Base-by-base conservation (phyloP, 64 coral and sea anemone species). In the Platygyra sinensis region DNA sequence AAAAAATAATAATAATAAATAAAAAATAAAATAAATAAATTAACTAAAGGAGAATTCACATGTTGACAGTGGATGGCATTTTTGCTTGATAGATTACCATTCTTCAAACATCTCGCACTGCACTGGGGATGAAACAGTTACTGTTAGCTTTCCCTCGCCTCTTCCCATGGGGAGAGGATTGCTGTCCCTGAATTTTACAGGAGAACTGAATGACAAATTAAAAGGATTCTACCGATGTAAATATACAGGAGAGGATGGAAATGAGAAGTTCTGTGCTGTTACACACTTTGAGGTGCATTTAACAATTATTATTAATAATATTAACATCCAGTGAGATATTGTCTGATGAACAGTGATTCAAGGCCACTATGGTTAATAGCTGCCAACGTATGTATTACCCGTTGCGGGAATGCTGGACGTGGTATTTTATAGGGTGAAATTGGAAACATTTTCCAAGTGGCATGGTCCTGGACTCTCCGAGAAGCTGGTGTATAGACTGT, bases 211-310 rank as follows among this genome's bases (percentile, higher is more conserved):
- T 65, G 83, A 98, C 33, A 98, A 95, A 46, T 95, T 98, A 91
- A 98, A 98, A 95, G 96, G 96, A 80, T 98, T 98, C 36, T 98
- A 98, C 93, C 91, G 93, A 69, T 87, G 93, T 87, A 98, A 98
- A 90, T 98, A 98, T 33, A 84, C 89, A 19, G 80, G 60, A 29
- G 91, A 95, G 22, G 83, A 84, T 86, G 96, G 94, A 0, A 89
- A 90, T 39, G 91, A 95, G 36, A 95, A 93, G 28, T 93, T 95
- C 72, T 98, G 96, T 95, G 96, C 96, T 65, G 96, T 95, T 25
- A 98, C 96, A 22, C 96, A 98, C 77, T 98, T 98, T 89, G 96
- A 98, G 93, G 96, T 98, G 75, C 4, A 9, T 42, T 32, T 10
- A 79, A 57, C 54, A 57, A 57, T 57, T 9, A 57, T 46, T 46